A percentile compares a stretch with the other conserved stretches of the same genome.
phyloP scores from a whole-genome alignment of 1,140 invertebrate genomes.

The Octopus sinensis region DNA sequence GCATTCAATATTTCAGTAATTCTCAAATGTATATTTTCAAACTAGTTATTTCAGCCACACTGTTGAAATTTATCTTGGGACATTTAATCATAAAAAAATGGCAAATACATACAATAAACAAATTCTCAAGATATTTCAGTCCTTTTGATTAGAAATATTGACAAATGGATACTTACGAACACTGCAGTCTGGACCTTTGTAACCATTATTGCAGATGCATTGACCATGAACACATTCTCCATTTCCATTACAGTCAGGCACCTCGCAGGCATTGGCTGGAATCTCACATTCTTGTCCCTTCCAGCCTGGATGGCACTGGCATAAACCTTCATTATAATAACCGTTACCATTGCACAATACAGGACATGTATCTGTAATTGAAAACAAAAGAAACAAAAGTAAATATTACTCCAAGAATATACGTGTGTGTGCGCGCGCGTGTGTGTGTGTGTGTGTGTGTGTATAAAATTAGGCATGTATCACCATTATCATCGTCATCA shows the following conservation, averaged over 20 bases:
- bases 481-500: no score
- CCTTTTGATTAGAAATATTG: no score
- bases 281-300: conserved; percentile 55
- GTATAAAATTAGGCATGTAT: no score
- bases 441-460: no score
- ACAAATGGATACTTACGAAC: conserved; percentile 41
- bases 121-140: no score
- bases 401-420: not conserved
- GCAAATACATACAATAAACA: no score
- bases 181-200: conserved; percentile 51
- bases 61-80: no score
- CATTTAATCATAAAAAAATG: no score
- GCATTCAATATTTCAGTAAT: no score
- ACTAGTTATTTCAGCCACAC: no score
- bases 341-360: conserved; percentile 59
- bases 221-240: conserved; percentile 54
- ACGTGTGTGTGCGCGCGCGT: no score
- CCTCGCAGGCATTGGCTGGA: conserved; percentile 47
- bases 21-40: no score
- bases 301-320: conserved; percentile 54
- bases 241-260: conserved; percentile 54
- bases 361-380: conserved; percentile 67
- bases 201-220: conserved; percentile 54
- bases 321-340: conserved; percentile 49
- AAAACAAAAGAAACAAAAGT: not conserved